Evolutionary conservation across 1,140 invertebrate genomes (phyloP), one percentile per base, ranked within the genome.

Genomic region (Steinernema khuongi): DNA sequence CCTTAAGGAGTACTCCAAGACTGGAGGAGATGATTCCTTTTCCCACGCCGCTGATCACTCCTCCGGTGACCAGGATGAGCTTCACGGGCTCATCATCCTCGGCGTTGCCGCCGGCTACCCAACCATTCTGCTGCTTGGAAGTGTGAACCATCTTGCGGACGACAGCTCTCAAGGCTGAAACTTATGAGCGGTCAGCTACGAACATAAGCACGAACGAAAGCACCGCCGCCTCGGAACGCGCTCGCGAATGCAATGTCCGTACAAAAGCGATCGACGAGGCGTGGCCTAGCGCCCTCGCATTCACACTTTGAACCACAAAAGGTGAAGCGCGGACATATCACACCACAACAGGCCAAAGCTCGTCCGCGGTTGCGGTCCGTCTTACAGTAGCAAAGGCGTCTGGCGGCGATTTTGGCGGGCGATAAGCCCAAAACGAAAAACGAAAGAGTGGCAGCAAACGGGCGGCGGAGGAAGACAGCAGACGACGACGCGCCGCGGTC

Each of bases 21-120:
- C 93, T 94, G 85, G 93, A 95, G 14, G 95, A 92, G 79, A 97
- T 95, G 14, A 98, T 93, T 72, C 96, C 96, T 89, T 98, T 98
- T 18, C 96, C 96, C 72, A 98, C 93, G 32, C 96, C 96, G 88
- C 94, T 96, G 74, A 98, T 97, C 33, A 98, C 95, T 80, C 94
- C 94, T 66, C 96, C 96, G 72, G 95, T 97, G 11, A 98, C 94
- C 75, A 98, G 88, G 81, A 98, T 94, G 84, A 97, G 97, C 86
- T 97, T 96, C 92, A 95, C 82, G 26, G 50, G 70, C 26, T 74
- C 68, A 22, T 74, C 68, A 11, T 60, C 50, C 26, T 60, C 50
- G 7, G 7, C 50, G 22, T 22, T 22, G 11, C 50, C 19, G 7
- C 50, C 50, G 4, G 50, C 50, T 4, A 60, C 50, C 50, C 50